Conservation (phyloP, 2,888 invertebrate genomes). For the Eupithecia subfuscata region DNA sequence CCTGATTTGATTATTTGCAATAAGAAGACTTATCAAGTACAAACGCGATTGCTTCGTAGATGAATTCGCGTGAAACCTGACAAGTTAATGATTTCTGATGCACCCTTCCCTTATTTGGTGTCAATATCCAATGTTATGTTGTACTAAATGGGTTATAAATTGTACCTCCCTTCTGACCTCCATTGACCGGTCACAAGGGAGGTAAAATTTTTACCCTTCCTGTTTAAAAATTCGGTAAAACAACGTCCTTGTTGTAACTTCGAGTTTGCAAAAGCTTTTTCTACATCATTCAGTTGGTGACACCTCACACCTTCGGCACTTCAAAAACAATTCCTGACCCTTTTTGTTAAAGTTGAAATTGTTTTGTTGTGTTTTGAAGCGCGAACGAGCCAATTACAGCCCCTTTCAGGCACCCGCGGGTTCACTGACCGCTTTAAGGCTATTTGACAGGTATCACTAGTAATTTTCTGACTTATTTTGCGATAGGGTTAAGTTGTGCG, state of each 20-base stretch:
- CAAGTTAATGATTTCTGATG: conserved; percentile 31
- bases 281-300: conserved; percentile 12
- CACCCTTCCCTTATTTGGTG: conserved; percentile 2
- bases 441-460: conserved; percentile 37
- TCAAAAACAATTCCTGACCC: conserved; percentile 9
- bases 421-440: conserved; percentile 37
- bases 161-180: too few species aligned
- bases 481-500: not conserved
- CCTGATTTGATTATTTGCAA: conserved; percentile 25
- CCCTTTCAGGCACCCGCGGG: conserved; percentile 25
- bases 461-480: conserved; percentile 28
- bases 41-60: conserved; percentile 25
- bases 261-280: conserved; percentile 9
- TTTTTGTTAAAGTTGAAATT: conserved; percentile 21
- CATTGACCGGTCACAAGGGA: not conserved
- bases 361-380: conserved; percentile 15
- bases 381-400: conserved; percentile 29
- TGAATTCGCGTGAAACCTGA: conserved; percentile 32
- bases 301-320: not conserved
- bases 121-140: not conserved
- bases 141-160: not conserved
- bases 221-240: not conserved
- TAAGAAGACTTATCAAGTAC: conserved; percentile 31
- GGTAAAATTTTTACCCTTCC: not conserved
- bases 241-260: not conserved